Evolutionary conservation across 1,140 invertebrate genomes (phyloP), one percentile per base, ranked within the genome.

Genomic region (Ceratoteleas bidentatus): DNA sequence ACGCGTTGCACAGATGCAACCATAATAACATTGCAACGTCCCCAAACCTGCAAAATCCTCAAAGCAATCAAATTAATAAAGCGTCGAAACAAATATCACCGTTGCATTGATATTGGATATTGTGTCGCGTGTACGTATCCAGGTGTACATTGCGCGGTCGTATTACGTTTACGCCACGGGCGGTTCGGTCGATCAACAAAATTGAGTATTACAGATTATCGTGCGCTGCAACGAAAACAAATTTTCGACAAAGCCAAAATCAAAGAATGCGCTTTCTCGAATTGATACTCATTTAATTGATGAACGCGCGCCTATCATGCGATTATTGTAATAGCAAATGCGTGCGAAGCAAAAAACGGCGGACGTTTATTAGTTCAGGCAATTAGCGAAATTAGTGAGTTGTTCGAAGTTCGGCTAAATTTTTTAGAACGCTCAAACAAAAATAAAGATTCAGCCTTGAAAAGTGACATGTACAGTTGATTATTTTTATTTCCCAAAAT

Each of bases 131-230:
- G 49, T 70, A 24, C 24, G 24, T 24, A 60, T 81, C 65, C 83
- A 56, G 58, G 72, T 81, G 53, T 74, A 70, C 34, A 64, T 81
- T 74, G 70, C 84, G 88, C 65, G 88, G 87, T 88, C 74, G 79
- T 87, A 86, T 86, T 88, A 89, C 89, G 86, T 85, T 79, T 83
- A 82, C 85, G 86, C 88, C 86, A 85, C 84, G 84, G 88, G 89
- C 87, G 83, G 88, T 91, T 90, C 85, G 83, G 84, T 88, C 89
- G 89, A 91, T 91, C 87, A 87, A 85, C 86, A 84, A 90, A 90
- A 91, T 91, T 91, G 90, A 87, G 88, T 90, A 91, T 91, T 91
- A 90, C 87, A 87, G 86, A 91, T 91, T 91, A 90, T 88, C 69
- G 72, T 54, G 53, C 45, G 38, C 49, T 54, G 50, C 50, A 72